phyloP scores from a whole-genome alignment of 2,797 vertebrate species.

The Loris lydekkerianus region DNA sequence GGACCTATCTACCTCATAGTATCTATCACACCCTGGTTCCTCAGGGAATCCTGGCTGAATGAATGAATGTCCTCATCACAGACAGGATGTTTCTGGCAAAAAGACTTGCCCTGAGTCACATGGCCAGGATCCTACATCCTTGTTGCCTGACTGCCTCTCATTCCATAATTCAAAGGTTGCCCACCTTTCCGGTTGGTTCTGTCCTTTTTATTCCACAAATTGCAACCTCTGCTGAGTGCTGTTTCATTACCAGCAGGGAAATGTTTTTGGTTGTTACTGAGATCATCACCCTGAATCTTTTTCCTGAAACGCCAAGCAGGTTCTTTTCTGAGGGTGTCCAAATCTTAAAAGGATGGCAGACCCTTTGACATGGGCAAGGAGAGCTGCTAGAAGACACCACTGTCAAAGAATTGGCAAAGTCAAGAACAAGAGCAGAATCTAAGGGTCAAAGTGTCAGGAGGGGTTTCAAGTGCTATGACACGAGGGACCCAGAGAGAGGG shows the following conservation, averaged over 20 bases:
- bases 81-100: conserved; percentile 4
- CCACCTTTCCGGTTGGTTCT: not conserved
- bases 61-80: conserved; percentile 40
- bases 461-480: not conserved
- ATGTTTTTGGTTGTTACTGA: conserved; percentile 13
- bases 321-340: conserved; percentile 41
- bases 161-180: not conserved
- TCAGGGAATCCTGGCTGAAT: conserved; percentile 14
- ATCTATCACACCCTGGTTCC: not conserved
- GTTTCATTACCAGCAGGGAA: not conserved
- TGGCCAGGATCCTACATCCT: not conserved
- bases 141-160: not conserved
- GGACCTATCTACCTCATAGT: not conserved
- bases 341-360: not conserved
- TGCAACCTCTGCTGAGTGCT: not conserved
- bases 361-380: not conserved
- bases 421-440: not conserved
- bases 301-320: not conserved
- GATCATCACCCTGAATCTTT: not conserved
- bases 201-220: conserved; percentile 40
- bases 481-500: not conserved
- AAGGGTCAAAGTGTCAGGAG: conserved; percentile 8
- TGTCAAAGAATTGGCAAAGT: not conserved
- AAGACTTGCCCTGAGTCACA: not conserved
- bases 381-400: not conserved